Evolutionary conservation across 2,113 vertebrate genomes (phyloP).

Genomic region (Gavialis gangeticus): DNA sequence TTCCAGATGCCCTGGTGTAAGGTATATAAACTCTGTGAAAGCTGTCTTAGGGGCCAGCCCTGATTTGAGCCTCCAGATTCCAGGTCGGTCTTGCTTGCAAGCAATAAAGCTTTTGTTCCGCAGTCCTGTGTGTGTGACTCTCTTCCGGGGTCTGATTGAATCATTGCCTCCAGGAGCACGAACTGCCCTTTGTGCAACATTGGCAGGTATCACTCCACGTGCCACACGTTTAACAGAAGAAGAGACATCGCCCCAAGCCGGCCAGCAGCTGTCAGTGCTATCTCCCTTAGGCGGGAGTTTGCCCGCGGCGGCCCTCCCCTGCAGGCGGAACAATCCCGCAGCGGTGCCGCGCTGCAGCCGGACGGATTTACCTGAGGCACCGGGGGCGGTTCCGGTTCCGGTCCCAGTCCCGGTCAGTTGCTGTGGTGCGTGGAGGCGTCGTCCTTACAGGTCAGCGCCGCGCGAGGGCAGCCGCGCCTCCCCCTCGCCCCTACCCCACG

Average conservation of each 20-base stretch:
- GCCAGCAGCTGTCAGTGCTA: background rate
- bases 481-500: rapidly evolving
- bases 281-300: background rate
- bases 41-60: no score
- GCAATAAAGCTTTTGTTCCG: no score
- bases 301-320: rapidly evolving
- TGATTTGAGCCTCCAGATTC: no score
- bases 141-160: no score
- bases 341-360: background rate
- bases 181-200: no score
- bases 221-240: background rate
- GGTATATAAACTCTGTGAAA: no score
- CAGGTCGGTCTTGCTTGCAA: no score
- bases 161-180: no score
- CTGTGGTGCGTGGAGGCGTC: rapidly evolving
- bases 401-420: background rate
- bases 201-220: background rate
- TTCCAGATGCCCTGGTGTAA: no score
- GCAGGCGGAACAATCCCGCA: conserved; percentile 23
- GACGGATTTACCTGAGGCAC: rapidly evolving
- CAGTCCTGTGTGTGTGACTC: no score
- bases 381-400: background rate
- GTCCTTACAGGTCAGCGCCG: rapidly evolving
- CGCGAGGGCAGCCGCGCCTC: background rate
- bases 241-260: background rate